phyloP scores from a whole-genome alignment of 2,888 invertebrate species.

The Ischnura elegans region DNA sequence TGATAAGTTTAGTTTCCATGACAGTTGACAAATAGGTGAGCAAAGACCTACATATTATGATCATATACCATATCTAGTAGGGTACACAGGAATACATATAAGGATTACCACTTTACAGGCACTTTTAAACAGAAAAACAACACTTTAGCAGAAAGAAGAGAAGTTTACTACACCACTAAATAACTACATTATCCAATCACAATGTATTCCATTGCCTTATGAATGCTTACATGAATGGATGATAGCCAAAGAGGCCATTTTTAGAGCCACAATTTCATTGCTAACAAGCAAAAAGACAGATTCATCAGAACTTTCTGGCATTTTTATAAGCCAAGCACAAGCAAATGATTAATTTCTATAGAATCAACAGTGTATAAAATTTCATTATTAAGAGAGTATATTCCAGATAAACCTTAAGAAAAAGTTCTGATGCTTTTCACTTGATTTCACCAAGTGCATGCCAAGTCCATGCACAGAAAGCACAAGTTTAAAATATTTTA shows the following conservation, averaged over 20 bases:
- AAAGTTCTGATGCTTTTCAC: neutral
- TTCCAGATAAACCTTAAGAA: neutral
- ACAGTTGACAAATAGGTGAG: no score
- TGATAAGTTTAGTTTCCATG: no score
- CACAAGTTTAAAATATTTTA: neutral
- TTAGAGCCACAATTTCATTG: neutral
- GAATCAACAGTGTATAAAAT: neutral
- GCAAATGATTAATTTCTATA: constrained; percentile 28
- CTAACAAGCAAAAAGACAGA: neutral
- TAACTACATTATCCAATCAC: constrained; percentile 1
- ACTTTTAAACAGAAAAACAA: no score
- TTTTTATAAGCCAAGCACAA: constrained; percentile 32
- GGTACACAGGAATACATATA: no score
- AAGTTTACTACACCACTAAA: constrained; percentile 48
- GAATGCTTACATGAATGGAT: constrained; percentile 25
- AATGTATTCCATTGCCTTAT: constrained; percentile 2
- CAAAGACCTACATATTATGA: no score
- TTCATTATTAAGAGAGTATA: neutral
- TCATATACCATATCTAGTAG: no score
- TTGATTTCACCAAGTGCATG: neutral
- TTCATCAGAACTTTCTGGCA: neutral
- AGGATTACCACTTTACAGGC: no score
- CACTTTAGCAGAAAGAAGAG: constrained; percentile 31
- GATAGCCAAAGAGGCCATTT: constrained; percentile 45
- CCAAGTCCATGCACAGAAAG: neutral